Base-by-base conservation (phyloP, 2,113 vertebrate species). In the Paramisgurnus dabryanus region DNA sequence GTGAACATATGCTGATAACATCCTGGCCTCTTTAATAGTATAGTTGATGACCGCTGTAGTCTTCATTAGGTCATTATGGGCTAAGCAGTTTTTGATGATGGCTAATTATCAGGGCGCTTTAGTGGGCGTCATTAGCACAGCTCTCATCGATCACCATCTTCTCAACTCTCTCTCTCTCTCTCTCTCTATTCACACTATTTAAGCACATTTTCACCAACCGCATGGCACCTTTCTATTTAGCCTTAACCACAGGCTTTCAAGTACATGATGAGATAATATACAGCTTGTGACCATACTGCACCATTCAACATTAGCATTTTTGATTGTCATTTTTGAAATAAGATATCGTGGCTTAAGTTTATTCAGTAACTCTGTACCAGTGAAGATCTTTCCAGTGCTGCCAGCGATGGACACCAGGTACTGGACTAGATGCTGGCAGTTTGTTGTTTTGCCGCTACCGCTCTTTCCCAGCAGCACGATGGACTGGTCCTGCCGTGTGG, bases 401-500 rank as follows among this genome's bases (percentile, higher is more conserved):
- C 96, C 96, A 0, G 97, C 94, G 0, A 98, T 93, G 78, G 96
- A 97, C 75, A 96, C 92, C 60, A 99, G 90, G 86, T 98, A 98
- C 66, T 99, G 97, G 49, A 98, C 93, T 64, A 99, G 89, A 83
- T 99, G 96, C 88, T 98, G 98, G 86, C 95, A 95, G 93, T 96
- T 98, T 82, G 95, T 96, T 83, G 95, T 99, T 88, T 99, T 99
- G 78, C 98, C 97, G 0, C 95, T 97, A 86, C 96, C 95, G 0
- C 96, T 97, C 82, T 92, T 89, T 0, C 98, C 98, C 89, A 99
- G 88, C 80, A 99, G 93, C 80, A 99, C 87, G 0, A 99, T 81
- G 4, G 96, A 96, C 91, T 99, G 98, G 88, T 98, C 97, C 91
- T 97, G 97, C 1, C 96, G 94, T 47, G 93, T 97, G 91, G 97